Conservation (phyloP, 1,140 invertebrate species). For the Calycopis cecrops region DNA sequence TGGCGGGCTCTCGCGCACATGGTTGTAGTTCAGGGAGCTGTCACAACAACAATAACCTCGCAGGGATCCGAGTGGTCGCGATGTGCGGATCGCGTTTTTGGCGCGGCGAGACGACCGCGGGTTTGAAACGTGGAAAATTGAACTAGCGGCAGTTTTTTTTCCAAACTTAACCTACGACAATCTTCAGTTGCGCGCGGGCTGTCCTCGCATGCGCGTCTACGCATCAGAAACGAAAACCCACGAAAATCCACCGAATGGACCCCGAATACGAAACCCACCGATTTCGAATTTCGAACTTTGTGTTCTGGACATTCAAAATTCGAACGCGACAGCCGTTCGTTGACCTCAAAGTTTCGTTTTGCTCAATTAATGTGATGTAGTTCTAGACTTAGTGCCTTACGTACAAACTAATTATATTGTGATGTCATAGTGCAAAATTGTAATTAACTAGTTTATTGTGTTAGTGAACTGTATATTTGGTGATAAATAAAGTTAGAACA, state of each 20-base stretch:
- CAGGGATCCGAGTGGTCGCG: conserved; percentile 18
- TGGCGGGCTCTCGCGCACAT: conserved; percentile 38
- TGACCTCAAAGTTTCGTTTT: conserved; percentile 45
- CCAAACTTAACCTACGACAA: conserved; percentile 65
- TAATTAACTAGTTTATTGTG: conserved; percentile 39
- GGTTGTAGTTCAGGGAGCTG: conserved; percentile 38
- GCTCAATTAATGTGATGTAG: conserved; percentile 68
- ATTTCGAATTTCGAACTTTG: conserved; percentile 41
- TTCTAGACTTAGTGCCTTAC: conserved; percentile 51
- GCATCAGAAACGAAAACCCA: conserved; percentile 35
- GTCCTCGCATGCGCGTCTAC: conserved; percentile 53
- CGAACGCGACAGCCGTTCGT: conserved; percentile 25
- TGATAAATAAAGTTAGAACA: conserved; percentile 1
- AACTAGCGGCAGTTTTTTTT: conserved; percentile 56
- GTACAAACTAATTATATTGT: conserved; percentile 56
- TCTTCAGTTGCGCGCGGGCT: conserved; percentile 67
- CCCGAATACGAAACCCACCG: conserved; percentile 36
- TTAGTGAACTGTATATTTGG: conserved; percentile 39
- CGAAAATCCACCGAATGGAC: conserved; percentile 53
- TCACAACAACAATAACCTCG: conserved; percentile 55
- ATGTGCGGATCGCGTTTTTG: conserved; percentile 36
- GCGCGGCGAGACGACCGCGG: conserved; percentile 43
- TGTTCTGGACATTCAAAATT: conserved; percentile 43
- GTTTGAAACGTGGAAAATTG: conserved; percentile 49
- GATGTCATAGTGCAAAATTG: conserved; percentile 60